Evolutionary conservation across 2,888 invertebrate species (phyloP), one percentile per base, ranked within the genome.

Genomic region (Acheta domesticus): DNA sequence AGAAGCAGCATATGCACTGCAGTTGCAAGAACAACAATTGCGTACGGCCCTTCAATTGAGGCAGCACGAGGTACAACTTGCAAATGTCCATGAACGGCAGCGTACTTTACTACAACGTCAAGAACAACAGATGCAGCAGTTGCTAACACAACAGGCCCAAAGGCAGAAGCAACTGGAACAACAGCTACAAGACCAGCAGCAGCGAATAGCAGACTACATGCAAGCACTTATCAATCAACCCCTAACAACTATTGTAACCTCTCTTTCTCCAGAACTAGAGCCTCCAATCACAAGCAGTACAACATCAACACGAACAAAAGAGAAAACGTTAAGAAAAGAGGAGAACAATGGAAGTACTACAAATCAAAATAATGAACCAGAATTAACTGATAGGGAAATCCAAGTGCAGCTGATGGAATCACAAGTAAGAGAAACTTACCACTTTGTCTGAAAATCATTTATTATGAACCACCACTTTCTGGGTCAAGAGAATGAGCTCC

Each of bases 11-110:
- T 62, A 62, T 12, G 62, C 62, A 62, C n/a, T 62, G 16, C 62
- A 62, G 62, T n/a, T 62, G 14, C 62, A 62, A n/a, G 62, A 62
- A 62, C 62, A 62, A 62, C 62, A 62, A n/a, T n/a, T 62, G 62
- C 62, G 14, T n/a, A 62, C 62, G 4, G 62, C 62, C 16, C 16
- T 62, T 14, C 62, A 62, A 4, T 4, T 62, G 62, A 14, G 62
- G 14, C 62, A 62, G n/a, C 62, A 62, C 16, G 62, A 62, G n/a
- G 62, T n/a, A 8, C 62, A 62, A n/a, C 14, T 62, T 8, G 62
- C 62, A 62, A 62, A n/a, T 62, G n/a, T 62, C 5, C 62, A 62
- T 62, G 62, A 62, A 62, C 11, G 62, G n/a, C 62, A 62, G n/a
- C 62, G 62, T 19, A n/a, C 62, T 5, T n/a, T 62, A 5, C 14